Evolutionary conservation across 1,140 invertebrate genomes (phyloP).

Genomic region (Drosophila malerkotliana): DNA sequence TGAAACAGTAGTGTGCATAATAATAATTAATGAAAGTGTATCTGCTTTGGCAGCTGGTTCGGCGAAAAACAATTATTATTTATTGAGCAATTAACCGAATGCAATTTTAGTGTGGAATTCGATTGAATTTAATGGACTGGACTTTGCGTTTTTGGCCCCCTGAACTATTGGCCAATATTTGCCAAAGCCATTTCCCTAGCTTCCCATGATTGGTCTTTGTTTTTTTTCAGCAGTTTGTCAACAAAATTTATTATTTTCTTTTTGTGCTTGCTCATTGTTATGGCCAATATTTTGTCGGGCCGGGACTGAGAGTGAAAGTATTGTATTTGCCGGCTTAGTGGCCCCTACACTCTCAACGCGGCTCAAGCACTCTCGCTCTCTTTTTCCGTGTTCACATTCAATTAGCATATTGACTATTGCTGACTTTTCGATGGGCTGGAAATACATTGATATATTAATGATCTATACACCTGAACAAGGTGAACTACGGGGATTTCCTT

Average conservation of each 20-base stretch:
- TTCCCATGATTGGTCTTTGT: slow-evolving; percentile 5
- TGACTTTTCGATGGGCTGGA: slow-evolving; percentile 7
- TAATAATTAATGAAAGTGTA: slow-evolving; percentile 42
- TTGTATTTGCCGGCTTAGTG: slow-evolving; percentile 32
- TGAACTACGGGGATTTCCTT: neutral
- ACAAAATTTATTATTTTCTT: slow-evolving; percentile 7
- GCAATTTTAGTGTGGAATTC: slow-evolving; percentile 23
- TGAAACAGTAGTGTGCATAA: slow-evolving; percentile 19
- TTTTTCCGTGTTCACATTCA: slow-evolving; percentile 43
- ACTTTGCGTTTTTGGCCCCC: slow-evolving; percentile 18
- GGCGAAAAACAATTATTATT: slow-evolving; percentile 22
- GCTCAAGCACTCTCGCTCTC: slow-evolving; percentile 6
- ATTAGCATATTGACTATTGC: slow-evolving; percentile 39
- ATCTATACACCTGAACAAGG: neutral
- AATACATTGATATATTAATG: slow-evolving; percentile 5
- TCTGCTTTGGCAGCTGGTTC: slow-evolving; percentile 4
- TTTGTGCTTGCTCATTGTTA: slow-evolving; percentile 37
- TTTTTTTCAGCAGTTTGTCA: slow-evolving; percentile 2
- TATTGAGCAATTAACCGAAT: slow-evolving; percentile 26
- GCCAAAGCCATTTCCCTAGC: slow-evolving; percentile 16
- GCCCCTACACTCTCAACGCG: slow-evolving; percentile 2
- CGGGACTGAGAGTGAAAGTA: slow-evolving; percentile 39
- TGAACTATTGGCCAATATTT: slow-evolving; percentile 50
- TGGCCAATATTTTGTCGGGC: slow-evolving; percentile 38
- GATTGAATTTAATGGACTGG: slow-evolving; percentile 12